A percentile compares a stretch with the other conserved stretches of the same genome.
Conservation (phyloP, 2,113 vertebrate genomes). For the Rhodinocichla rosea region DNA sequence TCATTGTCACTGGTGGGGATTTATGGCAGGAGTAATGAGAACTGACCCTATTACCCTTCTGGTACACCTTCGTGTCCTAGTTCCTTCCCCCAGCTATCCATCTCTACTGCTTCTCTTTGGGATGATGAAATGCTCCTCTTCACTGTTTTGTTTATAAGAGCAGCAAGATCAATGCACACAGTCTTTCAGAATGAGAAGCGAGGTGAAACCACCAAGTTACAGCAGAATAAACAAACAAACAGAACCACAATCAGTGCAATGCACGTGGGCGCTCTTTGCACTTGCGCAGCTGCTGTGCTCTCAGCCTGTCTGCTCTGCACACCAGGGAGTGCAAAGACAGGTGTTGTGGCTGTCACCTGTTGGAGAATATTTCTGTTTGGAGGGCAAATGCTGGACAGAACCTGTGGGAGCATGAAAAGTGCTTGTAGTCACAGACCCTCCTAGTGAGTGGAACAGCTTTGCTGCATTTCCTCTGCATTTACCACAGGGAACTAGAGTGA, state of each 20-base stretch:
- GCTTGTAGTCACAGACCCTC: too few species aligned
- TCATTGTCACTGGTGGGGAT: background rate
- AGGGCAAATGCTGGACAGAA: background rate
- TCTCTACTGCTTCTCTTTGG: background rate
- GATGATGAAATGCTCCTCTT: background rate
- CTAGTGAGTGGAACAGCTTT: background rate
- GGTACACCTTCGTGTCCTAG: rapidly evolving
- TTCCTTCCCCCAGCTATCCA: background rate
- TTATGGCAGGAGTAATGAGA: background rate
- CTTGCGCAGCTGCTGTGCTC: background rate
- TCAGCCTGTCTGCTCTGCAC: background rate
- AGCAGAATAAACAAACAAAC: background rate
- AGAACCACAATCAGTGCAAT: rapidly evolving
- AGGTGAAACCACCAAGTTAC: background rate
- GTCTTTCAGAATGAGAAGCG: background rate
- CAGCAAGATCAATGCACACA: background rate
- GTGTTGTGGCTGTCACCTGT: background rate
- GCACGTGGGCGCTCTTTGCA: rapidly evolving
- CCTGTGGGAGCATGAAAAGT: rapidly evolving
- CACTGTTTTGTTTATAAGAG: background rate
- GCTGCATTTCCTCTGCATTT: background rate
- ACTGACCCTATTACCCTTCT: background rate
- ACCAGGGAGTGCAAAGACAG: background rate
- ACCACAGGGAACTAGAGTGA: background rate
- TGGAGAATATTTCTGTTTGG: background rate